Percentiles rank a stretch among this genome's conserved stretches.
Evolutionary conservation across 2,888 invertebrate genomes (phyloP).

Genomic region (Germaria angustata): DNA sequence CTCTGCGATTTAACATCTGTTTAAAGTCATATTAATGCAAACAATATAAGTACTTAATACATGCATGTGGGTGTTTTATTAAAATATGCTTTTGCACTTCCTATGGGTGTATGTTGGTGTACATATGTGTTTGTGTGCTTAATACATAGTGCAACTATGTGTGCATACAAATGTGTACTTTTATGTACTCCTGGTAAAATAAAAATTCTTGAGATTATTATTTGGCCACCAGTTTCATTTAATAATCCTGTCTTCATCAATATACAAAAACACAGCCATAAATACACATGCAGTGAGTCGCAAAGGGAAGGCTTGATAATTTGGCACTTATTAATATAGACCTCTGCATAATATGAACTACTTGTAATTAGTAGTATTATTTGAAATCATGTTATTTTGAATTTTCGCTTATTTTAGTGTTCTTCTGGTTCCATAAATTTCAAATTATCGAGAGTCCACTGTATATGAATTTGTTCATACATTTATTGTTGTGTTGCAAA

Average conservation of each 20-base stretch:
- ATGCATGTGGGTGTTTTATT: not conserved
- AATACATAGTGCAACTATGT: not conserved
- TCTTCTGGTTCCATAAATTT: too few relatives aligned
- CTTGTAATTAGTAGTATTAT: too few relatives aligned
- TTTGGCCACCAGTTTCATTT: constrained; percentile 64
- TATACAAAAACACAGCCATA: not conserved
- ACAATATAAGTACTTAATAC: constrained; percentile 28
- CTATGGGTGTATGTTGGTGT: not conserved
- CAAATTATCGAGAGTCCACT: too few relatives aligned
- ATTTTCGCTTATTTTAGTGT: too few relatives aligned
- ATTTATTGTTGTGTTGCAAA: constrained; percentile 23
- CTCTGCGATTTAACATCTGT: constrained; percentile 63
- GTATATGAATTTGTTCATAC: too few relatives aligned
- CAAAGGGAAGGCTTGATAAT: too few relatives aligned
- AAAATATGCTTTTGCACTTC: not conserved
- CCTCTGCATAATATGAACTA: too few relatives aligned
- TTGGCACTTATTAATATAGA: too few relatives aligned
- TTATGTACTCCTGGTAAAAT: constrained; percentile 47
- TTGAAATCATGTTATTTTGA: too few relatives aligned
- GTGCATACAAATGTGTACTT: not conserved
- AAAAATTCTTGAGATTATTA: constrained; percentile 60
- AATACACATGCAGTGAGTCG: too few relatives aligned
- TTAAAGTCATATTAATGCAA: constrained; percentile 58
- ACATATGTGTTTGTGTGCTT: too few relatives aligned
- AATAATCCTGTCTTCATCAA: constrained; percentile 46